Evolutionary conservation across 1,140 invertebrate species (phyloP).

Genomic region (Conus betulinus): DNA sequence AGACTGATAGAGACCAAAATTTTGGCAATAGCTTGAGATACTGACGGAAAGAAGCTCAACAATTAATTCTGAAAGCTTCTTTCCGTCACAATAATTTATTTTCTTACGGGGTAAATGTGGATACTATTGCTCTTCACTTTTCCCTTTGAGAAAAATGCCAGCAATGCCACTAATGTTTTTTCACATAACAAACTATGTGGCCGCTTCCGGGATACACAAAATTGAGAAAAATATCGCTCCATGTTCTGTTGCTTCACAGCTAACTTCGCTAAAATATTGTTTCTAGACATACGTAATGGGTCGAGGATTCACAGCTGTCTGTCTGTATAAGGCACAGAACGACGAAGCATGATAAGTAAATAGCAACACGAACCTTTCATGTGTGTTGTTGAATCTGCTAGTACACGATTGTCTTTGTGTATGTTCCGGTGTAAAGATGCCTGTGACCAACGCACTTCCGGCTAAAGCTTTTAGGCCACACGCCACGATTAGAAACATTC

Average conservation of each 20-base stretch:
- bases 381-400: not conserved
- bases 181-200: not conserved
- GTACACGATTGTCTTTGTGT: not conserved
- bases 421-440: not conserved
- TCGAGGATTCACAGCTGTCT: not conserved
- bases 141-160: not conserved
- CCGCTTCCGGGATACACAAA: not conserved
- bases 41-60: not conserved
- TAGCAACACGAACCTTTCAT: not conserved
- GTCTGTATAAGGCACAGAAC: not conserved
- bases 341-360: not conserved
- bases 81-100: not conserved
- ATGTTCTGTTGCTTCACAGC: no score
- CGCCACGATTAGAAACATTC: no score
- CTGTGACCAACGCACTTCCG: not conserved
- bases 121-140: not conserved
- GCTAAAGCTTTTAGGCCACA: not conserved
- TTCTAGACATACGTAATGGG: not conserved
- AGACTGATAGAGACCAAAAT: not conserved
- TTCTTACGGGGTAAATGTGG: not conserved
- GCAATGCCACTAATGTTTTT: not conserved
- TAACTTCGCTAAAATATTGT: not conserved
- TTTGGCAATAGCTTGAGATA: not conserved
- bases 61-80: not conserved
- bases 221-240: not conserved